Percentiles rank a stretch among this genome's conserved stretches.
phyloP scores from a whole-genome alignment of 2,888 invertebrate genomes.

The Cenopis cana region DNA sequence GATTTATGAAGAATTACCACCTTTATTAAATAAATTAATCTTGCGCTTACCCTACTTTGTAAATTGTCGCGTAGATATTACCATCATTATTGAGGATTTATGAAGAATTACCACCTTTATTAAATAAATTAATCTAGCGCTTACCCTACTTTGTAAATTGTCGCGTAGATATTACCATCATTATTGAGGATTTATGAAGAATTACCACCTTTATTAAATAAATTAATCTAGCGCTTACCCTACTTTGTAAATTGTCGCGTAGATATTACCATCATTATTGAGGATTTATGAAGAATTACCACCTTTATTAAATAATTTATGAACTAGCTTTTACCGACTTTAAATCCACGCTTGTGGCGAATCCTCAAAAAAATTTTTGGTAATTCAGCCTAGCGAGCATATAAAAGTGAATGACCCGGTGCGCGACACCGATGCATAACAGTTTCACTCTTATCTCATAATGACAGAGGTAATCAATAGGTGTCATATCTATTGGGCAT shows the following conservation, averaged over 20 bases:
- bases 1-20: neutral
- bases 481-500: too few relatives aligned
- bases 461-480: too few relatives aligned
- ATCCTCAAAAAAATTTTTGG: too few relatives aligned
- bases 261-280: neutral
- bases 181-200: neutral
- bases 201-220: neutral
- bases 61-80: neutral
- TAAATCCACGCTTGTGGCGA: too few relatives aligned
- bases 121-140: neutral
- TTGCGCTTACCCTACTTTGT: neutral
- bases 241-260: neutral
- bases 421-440: too few relatives aligned
- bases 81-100: neutral
- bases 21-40: neutral
- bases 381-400: too few relatives aligned
- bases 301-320: too few relatives aligned
- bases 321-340: too few relatives aligned
- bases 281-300: neutral
- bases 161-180: neutral
- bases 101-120: neutral
- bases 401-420: too few relatives aligned
- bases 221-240: neutral
- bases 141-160: neutral
- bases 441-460: too few relatives aligned